Base-by-base conservation (phyloP, 2,113 vertebrate species). In the Miniopterus natalensis region DNA sequence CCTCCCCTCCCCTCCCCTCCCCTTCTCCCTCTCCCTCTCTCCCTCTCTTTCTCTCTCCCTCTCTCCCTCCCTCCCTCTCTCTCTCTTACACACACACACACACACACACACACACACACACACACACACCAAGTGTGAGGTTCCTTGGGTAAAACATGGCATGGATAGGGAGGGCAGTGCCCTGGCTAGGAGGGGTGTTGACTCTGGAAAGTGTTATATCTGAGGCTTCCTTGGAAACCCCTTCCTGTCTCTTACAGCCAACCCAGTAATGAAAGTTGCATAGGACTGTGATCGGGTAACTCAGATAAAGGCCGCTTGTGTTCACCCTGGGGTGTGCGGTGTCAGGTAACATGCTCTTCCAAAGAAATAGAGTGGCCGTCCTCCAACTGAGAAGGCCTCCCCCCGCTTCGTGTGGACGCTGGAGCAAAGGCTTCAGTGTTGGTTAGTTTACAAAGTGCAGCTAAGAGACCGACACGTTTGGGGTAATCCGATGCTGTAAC, bases 251-350 rank as follows among this genome's bases (percentile, higher is more conserved):
- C 93, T 95, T 74, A 47, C 40, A 49, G 74, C 55, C 51, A 84
- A 47, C 21, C 40, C 85, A 79, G 73, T 94, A 79, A 96, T 97
- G 94, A 94, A 95, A 95, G 57, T 84, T 95, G 74, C 84, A 92
- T 63, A 42, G 74, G 70, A 78, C 71, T n/a, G 61, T 66, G 88
- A 94, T 96, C 66, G 0, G 80, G 65, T 90, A 59, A 84, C 83
- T 11, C 40, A 94, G 94, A 97, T 96, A 96, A 95, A 97, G 89
- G 71, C 65, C 75, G 81, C 89, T 86, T 94, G 71, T 93, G 83
- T 96, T 95, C 92, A 77, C 49, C 71, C 36, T 2, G 8, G 74
- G 4, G 51, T 23, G 21, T 3, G 13, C 12, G 10, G 1, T 96
- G 94, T 96, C 88, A 20, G 97, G 57, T 97, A 94, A 80, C 55